Conservation (phyloP, 1,140 invertebrate genomes). For the Colletes gigas region DNA sequence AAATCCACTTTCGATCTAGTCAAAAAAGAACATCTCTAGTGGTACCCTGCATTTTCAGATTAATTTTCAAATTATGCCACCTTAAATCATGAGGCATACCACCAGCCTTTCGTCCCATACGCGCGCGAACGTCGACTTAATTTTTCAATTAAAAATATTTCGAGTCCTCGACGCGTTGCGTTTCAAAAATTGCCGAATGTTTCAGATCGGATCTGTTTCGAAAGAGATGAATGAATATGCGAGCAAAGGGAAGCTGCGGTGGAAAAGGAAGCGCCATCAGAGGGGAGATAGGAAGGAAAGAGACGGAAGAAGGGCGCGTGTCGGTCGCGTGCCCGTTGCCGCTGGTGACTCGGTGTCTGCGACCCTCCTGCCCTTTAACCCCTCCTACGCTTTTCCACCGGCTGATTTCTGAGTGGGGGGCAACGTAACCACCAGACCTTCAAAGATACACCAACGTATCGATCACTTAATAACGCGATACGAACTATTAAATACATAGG, state of each 20-base stretch:
- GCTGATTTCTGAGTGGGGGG: slow-evolving; percentile 11
- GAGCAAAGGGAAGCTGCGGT: slow-evolving; percentile 53
- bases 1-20: too few species aligned
- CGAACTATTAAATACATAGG: background rate
- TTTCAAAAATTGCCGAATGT: too few species aligned
- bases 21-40: too few species aligned
- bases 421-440: background rate
- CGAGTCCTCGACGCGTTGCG: too few species aligned
- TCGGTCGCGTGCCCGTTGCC: slow-evolving; percentile 75
- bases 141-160: too few species aligned
- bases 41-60: background rate
- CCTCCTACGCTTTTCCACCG: slow-evolving; percentile 55
- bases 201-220: too few species aligned
- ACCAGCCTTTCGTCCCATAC: slow-evolving; percentile 2
- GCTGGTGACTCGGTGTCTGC: slow-evolving; percentile 71
- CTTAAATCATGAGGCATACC: slow-evolving; percentile 23
- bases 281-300: slow-evolving; percentile 56
- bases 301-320: slow-evolving; percentile 70
- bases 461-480: background rate
- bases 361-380: slow-evolving; percentile 63
- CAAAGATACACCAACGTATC: background rate
- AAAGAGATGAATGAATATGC: slow-evolving; percentile 41
- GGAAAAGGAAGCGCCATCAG: slow-evolving; percentile 58
- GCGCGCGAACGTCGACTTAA: background rate
- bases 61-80: slow-evolving; percentile 11